phyloP scores from a whole-genome alignment of 2,888 invertebrate species.

The Cheilosia grossa region DNA sequence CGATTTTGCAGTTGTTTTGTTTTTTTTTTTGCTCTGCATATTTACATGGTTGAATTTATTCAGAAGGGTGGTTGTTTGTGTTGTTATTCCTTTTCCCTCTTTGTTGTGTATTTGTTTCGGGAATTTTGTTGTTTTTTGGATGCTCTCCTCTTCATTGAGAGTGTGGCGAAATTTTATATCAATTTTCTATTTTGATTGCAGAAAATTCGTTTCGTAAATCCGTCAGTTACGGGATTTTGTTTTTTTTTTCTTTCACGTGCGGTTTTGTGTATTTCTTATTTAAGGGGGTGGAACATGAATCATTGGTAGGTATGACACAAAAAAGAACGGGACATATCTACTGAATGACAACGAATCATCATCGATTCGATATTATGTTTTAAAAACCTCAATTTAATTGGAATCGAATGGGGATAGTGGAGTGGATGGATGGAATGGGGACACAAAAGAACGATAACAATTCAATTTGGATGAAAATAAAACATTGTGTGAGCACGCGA shows the following conservation, averaged over 20 bases:
- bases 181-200: slow-evolving; percentile 58
- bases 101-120: neutral
- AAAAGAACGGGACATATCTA: too few relatives aligned
- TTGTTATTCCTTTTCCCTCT: neutral
- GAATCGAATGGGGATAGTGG: neutral
- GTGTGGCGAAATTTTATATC: slow-evolving; percentile 50
- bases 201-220: slow-evolving; percentile 57
- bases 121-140: slow-evolving; percentile 5
- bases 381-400: slow-evolving; percentile 44
- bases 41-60: slow-evolving; percentile 53
- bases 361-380: slow-evolving; percentile 5
- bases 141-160: slow-evolving; percentile 8
- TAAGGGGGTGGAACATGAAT: neutral
- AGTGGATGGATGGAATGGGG: neutral
- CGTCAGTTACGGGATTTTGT: slow-evolving; percentile 44
- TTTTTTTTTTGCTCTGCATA: slow-evolving; percentile 10
- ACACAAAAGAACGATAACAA: slow-evolving; percentile 17
- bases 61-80: slow-evolving; percentile 21
- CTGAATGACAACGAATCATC: slow-evolving; percentile 14
- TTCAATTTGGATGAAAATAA: slow-evolving; percentile 19
- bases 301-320: neutral
- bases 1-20: slow-evolving; percentile 19
- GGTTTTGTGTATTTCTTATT: slow-evolving; percentile 20
- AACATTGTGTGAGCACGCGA: slow-evolving; percentile 5
- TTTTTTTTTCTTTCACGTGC: neutral